Conservation (phyloP, 1,140 invertebrate species). For the Laupala kohalensis region DNA sequence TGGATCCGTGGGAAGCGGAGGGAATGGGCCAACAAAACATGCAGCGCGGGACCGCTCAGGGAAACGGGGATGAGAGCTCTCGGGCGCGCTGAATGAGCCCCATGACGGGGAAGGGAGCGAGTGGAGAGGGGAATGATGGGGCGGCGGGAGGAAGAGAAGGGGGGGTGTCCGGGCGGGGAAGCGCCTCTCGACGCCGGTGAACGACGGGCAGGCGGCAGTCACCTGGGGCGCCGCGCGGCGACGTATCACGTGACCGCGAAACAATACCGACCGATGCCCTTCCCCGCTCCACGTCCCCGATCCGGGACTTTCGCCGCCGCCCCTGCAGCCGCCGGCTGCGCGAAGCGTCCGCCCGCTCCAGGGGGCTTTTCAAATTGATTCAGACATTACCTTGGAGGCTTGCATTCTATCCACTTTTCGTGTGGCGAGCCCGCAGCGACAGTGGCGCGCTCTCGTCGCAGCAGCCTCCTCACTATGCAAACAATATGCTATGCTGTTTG, state of each 20-base stretch:
- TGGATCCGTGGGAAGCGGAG: too few species aligned
- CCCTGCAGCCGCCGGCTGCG: too few species aligned
- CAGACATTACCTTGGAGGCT: slow-evolving; percentile 5
- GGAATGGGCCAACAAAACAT: too few species aligned
- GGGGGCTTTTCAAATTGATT: slow-evolving; percentile 7
- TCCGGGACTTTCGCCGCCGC: too few species aligned
- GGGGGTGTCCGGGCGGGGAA: too few species aligned
- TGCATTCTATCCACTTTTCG: background rate
- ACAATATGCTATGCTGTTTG: slow-evolving; percentile 9
- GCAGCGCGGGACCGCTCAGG: too few species aligned
- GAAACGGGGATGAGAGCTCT: too few species aligned
- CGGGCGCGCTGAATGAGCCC: too few species aligned
- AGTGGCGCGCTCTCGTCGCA: background rate
- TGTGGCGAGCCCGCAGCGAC: too few species aligned
- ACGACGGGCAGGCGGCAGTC: background rate
- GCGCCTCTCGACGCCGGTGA: background rate
- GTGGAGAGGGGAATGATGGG: too few species aligned
- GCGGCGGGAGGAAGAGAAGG: too few species aligned
- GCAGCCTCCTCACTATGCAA: slow-evolving; percentile 2
- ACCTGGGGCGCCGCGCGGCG: background rate
- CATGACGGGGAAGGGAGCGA: too few species aligned
- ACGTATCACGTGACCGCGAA: background rate
- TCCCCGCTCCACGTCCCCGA: background rate
- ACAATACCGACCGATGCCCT: background rate
- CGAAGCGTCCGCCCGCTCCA: background rate